Conservation (phyloP, 2,113 vertebrate genomes). For the Pelobates fuscus region DNA sequence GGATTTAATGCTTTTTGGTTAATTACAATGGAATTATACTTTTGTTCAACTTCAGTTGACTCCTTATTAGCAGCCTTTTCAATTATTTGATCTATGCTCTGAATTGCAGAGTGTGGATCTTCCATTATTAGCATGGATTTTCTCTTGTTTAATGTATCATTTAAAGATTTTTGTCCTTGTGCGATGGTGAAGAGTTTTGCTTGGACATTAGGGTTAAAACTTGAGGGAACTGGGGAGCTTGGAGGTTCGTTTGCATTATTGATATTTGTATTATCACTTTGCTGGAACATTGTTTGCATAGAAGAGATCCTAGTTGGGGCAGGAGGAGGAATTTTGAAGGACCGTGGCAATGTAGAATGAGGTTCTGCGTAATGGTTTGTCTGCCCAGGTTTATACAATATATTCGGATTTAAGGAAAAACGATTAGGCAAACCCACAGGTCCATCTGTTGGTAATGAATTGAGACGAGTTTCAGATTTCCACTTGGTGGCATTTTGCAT, state of each 20-base stretch:
- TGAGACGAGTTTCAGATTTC: slow-evolving; percentile 66
- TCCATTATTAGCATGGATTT: slow-evolving; percentile 67
- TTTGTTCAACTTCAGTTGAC: no score
- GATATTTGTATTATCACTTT: background rate
- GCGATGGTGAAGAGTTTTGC: slow-evolving; percentile 62
- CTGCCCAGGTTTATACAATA: slow-evolving; percentile 51
- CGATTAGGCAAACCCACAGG: slow-evolving; percentile 32
- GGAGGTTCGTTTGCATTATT: slow-evolving; percentile 12
- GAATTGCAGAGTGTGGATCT: slow-evolving; percentile 55
- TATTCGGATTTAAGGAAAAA: slow-evolving; percentile 52
- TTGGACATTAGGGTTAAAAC: slow-evolving; percentile 72
- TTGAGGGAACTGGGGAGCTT: slow-evolving; percentile 57
- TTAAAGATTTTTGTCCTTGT: background rate
- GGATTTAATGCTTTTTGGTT: background rate
- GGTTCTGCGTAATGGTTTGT: slow-evolving; percentile 55
- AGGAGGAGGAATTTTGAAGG: slow-evolving; percentile 70
- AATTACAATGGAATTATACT: background rate
- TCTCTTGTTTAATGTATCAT: slow-evolving; percentile 54
- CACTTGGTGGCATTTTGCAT: slow-evolving; percentile 62
- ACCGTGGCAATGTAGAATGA: slow-evolving; percentile 69
- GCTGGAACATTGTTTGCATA: slow-evolving; percentile 56
- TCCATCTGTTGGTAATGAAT: slow-evolving; percentile 56
- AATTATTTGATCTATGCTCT: slow-evolving; percentile 39
- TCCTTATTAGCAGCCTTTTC: background rate
- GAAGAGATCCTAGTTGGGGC: slow-evolving; percentile 70